These are phyloP conservation scores for Valencia hispanica DNA, from an alignment of 2,797 vertebrate genomes.

Conservation along the genomic window DNA sequence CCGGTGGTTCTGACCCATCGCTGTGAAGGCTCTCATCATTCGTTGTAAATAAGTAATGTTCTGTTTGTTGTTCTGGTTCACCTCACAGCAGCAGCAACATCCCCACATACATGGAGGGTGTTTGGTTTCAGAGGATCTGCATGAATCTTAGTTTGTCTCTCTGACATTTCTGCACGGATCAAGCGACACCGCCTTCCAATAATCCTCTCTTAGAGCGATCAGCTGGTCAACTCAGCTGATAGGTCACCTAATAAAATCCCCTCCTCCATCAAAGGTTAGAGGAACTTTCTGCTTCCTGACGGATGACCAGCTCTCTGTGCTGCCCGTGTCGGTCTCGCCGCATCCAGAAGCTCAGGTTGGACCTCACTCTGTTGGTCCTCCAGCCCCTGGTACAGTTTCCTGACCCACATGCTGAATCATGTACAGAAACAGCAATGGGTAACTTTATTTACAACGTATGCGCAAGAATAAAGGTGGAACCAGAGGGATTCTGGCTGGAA, in stretches of 20 bases:
- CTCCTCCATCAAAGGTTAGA: not conserved
- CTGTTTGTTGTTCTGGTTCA: not conserved
- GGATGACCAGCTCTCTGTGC: not conserved
- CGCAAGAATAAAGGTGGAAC: too few relatives aligned
- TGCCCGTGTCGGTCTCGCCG: too few relatives aligned
- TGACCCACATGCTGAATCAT: too few relatives aligned
- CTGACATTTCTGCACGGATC: not conserved
- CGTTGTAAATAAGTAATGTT: not conserved
- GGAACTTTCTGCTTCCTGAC: not conserved
- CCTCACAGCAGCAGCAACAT: not conserved
- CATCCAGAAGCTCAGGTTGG: too few relatives aligned
- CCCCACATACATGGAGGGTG: not conserved
- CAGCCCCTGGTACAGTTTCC: too few relatives aligned
- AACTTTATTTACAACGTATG: too few relatives aligned
- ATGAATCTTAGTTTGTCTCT: constrained; percentile 1
- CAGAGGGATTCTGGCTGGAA: too few relatives aligned
- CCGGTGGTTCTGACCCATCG: not conserved
- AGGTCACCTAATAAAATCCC: not conserved
- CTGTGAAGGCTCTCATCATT: not conserved
- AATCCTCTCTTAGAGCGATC: not conserved
- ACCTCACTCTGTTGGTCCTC: too few relatives aligned
- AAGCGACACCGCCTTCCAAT: not conserved
- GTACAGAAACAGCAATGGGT: too few relatives aligned
- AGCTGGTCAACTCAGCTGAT: not conserved
- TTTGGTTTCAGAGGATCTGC: not conserved